Base-by-base conservation (phyloP, 2,797 vertebrate genomes). In the Pseudomugil tenellus region DNA sequence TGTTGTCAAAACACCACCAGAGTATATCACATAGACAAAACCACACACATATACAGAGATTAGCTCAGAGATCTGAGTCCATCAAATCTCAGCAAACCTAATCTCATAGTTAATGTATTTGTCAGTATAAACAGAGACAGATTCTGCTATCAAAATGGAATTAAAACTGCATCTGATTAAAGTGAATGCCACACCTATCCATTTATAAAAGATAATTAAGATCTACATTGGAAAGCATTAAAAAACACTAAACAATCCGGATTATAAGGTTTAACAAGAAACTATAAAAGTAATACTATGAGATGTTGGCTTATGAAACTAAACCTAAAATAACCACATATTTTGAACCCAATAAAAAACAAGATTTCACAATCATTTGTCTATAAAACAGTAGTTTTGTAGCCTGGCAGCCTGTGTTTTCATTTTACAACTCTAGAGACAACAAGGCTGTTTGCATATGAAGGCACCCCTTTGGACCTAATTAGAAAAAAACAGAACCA, bases 1-100 rank as follows among this genome's bases (percentile, higher is more conserved):
- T 87, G 83, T 89, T 88, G 87, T 51, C 81, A 88, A 74, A 91
- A 85, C 86, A 85, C n/a, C 2, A 61, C 51, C 13, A n/a, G 5
- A 12, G 39, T 35, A 51, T 37, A 74, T 74, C 64, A 54, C 10
- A 3, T 19, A 54, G 11, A 58, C 2, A 66, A 55, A 63, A 23
- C 14, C 28, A 41, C 0, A 2, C 5, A 16, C 4, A 37, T 1
- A 41, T 6, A 43, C 12, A 35, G 14, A 69, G 25, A 16, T 3
- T 35, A 67, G 43, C 48, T 21, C 56, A 73, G 29, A 69, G 48
- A 31, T 53, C 26, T 31, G 6, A 66, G 35, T 70, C 56, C 31
- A 34, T 35, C 17, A 53, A 57, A 29, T 41, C 10, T 39, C 3
- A 39, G 29, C 32, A 26, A 68, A 26, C 25, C n/a, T n/a, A n/a